phyloP scores from a whole-genome alignment of 2,888 invertebrate genomes.

The Molorchus minor region DNA sequence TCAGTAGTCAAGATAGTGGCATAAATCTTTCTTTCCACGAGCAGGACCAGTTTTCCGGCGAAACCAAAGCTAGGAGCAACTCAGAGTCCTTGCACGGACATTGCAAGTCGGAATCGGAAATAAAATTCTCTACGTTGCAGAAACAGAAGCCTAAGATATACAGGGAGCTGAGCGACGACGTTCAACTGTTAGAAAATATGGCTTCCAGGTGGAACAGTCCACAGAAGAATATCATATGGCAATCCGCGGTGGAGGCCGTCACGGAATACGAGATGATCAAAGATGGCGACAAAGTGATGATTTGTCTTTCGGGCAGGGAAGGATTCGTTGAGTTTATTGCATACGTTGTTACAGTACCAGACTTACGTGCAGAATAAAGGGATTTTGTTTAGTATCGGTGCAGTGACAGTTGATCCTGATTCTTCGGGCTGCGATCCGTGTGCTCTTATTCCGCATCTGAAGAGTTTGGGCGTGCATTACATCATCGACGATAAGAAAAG shows the following conservation, averaged over 20 bases:
- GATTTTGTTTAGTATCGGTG: conserved; percentile 75
- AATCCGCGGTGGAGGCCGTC: conserved; percentile 82
- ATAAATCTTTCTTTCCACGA: conserved; percentile 80
- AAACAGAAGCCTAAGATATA: conserved; percentile 51
- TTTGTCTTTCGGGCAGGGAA: conserved; percentile 87
- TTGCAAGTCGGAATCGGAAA: conserved; percentile 53
- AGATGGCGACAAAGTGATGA: conserved; percentile 73
- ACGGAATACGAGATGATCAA: conserved; percentile 85
- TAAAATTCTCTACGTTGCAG: conserved; percentile 55
- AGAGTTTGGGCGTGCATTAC: conserved; percentile 77
- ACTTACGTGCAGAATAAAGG: conserved; percentile 79
- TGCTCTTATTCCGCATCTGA: conserved; percentile 78
- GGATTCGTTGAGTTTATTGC: conserved; percentile 84
- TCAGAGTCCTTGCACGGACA: conserved; percentile 54
- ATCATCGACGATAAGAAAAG: conserved; percentile 71
- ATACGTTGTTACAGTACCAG: conserved; percentile 86
- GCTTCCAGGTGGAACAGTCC: conserved; percentile 74
- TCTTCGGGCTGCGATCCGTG: conserved; percentile 66
- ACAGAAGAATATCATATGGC: conserved; percentile 84
- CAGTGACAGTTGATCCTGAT: conserved; percentile 80
- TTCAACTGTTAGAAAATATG: conserved; percentile 55
- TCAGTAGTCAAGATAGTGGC: conserved; percentile 81
- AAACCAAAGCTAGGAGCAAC: conserved; percentile 55
- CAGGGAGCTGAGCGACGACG: conserved; percentile 51
- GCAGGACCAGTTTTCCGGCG: conserved; percentile 62